Evolutionary conservation across 2,113 vertebrate genomes (phyloP).

Genomic region (Nothoprocta perdicaria): DNA sequence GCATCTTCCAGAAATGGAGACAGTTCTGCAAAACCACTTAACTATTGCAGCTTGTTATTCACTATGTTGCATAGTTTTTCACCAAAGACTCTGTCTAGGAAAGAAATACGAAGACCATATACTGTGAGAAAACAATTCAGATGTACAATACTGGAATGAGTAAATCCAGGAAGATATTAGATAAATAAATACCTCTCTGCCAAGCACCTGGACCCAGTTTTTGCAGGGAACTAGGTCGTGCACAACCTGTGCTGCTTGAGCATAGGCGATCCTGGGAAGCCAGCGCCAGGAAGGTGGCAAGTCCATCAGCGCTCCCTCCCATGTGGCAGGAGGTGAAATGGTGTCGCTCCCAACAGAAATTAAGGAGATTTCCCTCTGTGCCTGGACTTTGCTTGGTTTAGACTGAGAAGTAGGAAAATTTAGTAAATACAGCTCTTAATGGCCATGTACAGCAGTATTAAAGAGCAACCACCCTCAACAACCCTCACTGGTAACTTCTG

Average conservation of each 20-base stretch:
- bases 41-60: not conserved
- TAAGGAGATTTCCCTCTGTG: not conserved
- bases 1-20: not conserved
- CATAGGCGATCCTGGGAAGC: not conserved
- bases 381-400: not conserved
- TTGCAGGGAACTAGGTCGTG: not conserved
- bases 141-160: not conserved
- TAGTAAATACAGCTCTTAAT: not conserved
- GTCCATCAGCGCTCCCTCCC: accelerated
- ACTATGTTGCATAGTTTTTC: not conserved
- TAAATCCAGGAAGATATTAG: not conserved
- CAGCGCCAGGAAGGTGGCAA: not conserved
- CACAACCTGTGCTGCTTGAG: not conserved
- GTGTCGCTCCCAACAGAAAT: not conserved
- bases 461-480: accelerated
- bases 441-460: not conserved
- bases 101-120: not conserved
- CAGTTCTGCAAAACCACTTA: not conserved
- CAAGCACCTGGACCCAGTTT: not conserved
- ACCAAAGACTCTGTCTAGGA: not conserved
- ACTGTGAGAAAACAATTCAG: not conserved
- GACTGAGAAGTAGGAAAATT: not conserved
- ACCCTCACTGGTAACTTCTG: accelerated
- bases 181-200: not conserved
- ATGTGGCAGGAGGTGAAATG: not conserved